These are phyloP conservation scores for Carabus problematicus DNA, from an alignment of 2,888 invertebrate genomes.

Conservation along the genomic window DNA sequence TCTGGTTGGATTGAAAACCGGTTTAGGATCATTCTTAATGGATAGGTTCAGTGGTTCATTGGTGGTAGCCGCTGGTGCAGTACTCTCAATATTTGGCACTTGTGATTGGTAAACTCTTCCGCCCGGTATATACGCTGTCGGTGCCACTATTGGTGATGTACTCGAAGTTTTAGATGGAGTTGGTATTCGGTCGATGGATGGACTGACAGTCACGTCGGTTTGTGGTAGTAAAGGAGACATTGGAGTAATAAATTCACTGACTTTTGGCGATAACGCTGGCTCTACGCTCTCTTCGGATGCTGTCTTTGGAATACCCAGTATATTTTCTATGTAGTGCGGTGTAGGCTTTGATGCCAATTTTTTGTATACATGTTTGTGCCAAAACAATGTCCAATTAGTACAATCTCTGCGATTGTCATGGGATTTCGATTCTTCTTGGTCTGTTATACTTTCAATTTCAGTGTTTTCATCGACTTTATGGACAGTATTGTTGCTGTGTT, in stretches of 20 bases:
- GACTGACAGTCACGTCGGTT: no score
- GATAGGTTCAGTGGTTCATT: slow-evolving; percentile 58
- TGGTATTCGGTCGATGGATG: no score
- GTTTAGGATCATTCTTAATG: slow-evolving; percentile 49
- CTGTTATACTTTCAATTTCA: no score
- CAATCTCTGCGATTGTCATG: background rate
- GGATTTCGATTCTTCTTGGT: background rate
- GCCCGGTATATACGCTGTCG: no score
- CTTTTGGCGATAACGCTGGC: background rate
- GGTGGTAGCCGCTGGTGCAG: background rate
- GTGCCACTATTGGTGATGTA: no score
- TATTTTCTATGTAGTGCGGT: slow-evolving; percentile 87
- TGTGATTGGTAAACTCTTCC: no score
- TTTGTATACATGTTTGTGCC: slow-evolving; percentile 91
- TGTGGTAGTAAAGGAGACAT: no score
- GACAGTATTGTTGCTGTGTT: slow-evolving; percentile 7
- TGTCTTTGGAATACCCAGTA: slow-evolving; percentile 67
- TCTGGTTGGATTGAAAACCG: background rate
- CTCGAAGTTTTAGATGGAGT: no score
- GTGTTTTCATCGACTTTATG: background rate
- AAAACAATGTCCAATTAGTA: slow-evolving; percentile 59
- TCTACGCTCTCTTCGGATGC: background rate
- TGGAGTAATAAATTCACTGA: no score
- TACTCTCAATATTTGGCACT: background rate
- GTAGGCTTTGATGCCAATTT: slow-evolving; percentile 83